These are phyloP conservation scores for Philereme transversata DNA, from an alignment of 2,888 invertebrate species.

Conservation along the genomic window DNA sequence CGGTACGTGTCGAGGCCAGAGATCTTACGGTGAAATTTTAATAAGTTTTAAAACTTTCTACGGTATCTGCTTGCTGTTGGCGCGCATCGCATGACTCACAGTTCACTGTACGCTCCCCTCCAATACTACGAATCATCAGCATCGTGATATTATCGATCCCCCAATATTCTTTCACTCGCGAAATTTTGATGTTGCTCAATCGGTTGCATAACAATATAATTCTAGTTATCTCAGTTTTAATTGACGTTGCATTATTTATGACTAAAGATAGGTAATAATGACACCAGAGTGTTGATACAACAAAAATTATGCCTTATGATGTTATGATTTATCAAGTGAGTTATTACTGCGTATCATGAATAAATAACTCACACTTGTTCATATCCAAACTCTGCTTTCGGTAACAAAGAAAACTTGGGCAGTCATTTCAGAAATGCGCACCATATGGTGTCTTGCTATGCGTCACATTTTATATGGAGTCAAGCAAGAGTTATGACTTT, in stretches of 20 bases:
- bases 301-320: too few relatives aligned
- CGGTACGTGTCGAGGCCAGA: constrained; percentile 54
- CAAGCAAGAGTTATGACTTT: constrained; percentile 55
- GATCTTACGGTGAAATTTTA: constrained; percentile 80
- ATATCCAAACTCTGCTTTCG: constrained; percentile 18
- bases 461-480: constrained; percentile 60
- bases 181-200: constrained; percentile 46
- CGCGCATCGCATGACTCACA: constrained; percentile 53
- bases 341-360: too few relatives aligned
- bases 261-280: not conserved
- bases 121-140: constrained; percentile 42
- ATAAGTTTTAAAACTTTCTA: constrained; percentile 77
- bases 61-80: constrained; percentile 49
- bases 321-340: too few relatives aligned
- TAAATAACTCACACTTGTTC: constrained; percentile 13
- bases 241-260: constrained; percentile 18
- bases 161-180: constrained; percentile 39
- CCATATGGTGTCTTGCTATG: constrained; percentile 64
- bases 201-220: constrained; percentile 36
- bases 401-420: constrained; percentile 37
- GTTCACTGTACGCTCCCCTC: constrained; percentile 66
- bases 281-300: constrained; percentile 5
- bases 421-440: constrained; percentile 49
- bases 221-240: constrained; percentile 15
- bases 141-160: constrained; percentile 49